Evolutionary conservation across 2,113 vertebrate species (phyloP).

Genomic region (Lampris incognitus): DNA sequence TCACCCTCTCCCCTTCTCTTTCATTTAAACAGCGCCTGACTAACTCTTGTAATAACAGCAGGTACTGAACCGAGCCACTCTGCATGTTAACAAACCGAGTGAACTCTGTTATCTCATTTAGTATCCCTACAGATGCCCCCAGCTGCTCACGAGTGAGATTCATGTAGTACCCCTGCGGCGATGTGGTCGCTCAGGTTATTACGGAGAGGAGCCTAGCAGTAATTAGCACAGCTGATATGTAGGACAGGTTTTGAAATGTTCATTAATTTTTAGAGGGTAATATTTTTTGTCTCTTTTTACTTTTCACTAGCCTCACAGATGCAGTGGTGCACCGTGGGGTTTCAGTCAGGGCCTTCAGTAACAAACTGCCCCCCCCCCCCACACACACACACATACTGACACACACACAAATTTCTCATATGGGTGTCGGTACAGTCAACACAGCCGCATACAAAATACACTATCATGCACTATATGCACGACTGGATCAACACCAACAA

Average conservation of each 20-base stretch:
- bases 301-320: conserved; percentile 52
- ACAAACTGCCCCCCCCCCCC: too few relatives aligned
- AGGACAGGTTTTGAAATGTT: conserved; percentile 54
- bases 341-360: too few relatives aligned
- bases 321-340: conserved; percentile 48
- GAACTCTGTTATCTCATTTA: conserved; percentile 45
- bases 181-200: conserved; percentile 64
- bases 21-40: conserved; percentile 38
- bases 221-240: conserved; percentile 68
- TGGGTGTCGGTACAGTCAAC: too few relatives aligned
- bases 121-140: conserved; percentile 50
- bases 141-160: conserved; percentile 54
- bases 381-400: too few relatives aligned
- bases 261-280: conserved; percentile 47
- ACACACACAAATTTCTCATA: too few relatives aligned
- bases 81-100: conserved; percentile 56
- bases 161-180: conserved; percentile 54
- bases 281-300: conserved; percentile 44
- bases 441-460: too few relatives aligned
- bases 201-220: conserved; percentile 55
- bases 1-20: conserved; percentile 49
- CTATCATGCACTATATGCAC: too few relatives aligned
- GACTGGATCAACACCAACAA: too few relatives aligned
- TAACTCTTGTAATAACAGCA: conserved; percentile 65
- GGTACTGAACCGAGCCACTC: conserved; percentile 61